Evolutionary conservation across 1,140 invertebrate genomes (phyloP).

Genomic region (Dufourea novaeangliae): DNA sequence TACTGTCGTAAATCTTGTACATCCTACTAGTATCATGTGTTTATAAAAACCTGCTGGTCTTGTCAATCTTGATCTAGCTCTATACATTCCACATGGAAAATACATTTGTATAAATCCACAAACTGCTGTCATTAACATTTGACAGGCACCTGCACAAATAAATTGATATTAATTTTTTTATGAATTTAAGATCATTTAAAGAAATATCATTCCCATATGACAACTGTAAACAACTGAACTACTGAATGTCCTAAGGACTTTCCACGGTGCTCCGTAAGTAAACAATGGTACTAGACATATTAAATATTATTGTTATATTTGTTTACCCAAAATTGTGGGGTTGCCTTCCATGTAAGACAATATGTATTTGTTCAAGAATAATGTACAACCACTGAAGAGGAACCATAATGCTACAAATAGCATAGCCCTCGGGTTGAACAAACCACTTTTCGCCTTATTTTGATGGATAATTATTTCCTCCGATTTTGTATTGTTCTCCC

Average conservation of each 20-base stretch:
- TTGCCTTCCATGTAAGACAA: conserved; percentile 90
- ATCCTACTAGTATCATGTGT: conserved; percentile 90
- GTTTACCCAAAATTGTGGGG: conserved; percentile 88
- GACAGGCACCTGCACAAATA: conserved; percentile 83
- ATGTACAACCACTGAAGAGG: conserved; percentile 89
- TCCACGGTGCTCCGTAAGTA: too few relatives aligned
- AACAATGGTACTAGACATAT: not conserved
- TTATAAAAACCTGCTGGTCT: conserved; percentile 88
- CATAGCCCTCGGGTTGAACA: conserved; percentile 86
- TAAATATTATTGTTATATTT: not conserved
- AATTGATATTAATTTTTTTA: conserved; percentile 27
- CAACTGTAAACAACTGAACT: too few relatives aligned
- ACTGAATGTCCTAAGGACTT: too few relatives aligned
- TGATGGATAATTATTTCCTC: conserved; percentile 70
- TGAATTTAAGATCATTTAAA: too few relatives aligned
- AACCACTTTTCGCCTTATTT: conserved; percentile 78
- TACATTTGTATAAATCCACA: conserved; percentile 91
- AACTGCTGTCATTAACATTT: conserved; percentile 90
- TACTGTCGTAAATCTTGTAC: conserved; percentile 89
- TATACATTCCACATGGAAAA: conserved; percentile 89
- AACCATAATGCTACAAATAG: conserved; percentile 89
- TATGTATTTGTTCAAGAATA: conserved; percentile 94
- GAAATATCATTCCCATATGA: too few relatives aligned
- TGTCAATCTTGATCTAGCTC: conserved; percentile 83
- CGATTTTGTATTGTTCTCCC: conserved; percentile 68